Evolutionary conservation across 2,113 vertebrate genomes (phyloP).

Genomic region (Lasiurus cinereus): DNA sequence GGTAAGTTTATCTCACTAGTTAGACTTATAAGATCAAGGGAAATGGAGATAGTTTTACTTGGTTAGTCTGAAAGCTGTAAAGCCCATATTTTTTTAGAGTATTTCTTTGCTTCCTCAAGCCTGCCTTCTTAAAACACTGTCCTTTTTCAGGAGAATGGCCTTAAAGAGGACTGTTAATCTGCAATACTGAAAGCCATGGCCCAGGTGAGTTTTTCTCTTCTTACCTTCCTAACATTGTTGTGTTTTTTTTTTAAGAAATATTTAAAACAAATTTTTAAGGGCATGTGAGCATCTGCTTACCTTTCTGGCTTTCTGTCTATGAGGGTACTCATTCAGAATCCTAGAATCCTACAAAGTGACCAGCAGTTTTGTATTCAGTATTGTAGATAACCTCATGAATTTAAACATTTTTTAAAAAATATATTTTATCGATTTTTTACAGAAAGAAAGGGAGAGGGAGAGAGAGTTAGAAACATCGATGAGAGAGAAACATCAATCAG

Average conservation of each 20-base stretch:
- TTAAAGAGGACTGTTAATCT: background rate
- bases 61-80: background rate
- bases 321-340: background rate
- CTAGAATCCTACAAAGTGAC: background rate
- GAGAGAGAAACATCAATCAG: too few relatives aligned
- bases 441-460: too few relatives aligned
- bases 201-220: conserved; percentile 41
- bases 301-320: background rate
- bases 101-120: conserved; percentile 19
- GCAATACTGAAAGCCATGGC: conserved; percentile 55
- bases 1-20: background rate
- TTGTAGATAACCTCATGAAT: background rate
- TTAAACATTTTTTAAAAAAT: background rate
- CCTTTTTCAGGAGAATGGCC: conserved; percentile 26
- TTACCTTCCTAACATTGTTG: background rate
- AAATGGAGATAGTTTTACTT: background rate
- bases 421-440: too few relatives aligned
- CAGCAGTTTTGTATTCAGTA: background rate
- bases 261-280: background rate
- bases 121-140: conserved; percentile 27
- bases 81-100: background rate
- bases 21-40: background rate
- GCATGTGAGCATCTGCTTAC: background rate
- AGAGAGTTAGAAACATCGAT: too few relatives aligned
- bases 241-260: background rate